Conservation (phyloP, 1,140 invertebrate species). For the Hylyphantes graminicola region DNA sequence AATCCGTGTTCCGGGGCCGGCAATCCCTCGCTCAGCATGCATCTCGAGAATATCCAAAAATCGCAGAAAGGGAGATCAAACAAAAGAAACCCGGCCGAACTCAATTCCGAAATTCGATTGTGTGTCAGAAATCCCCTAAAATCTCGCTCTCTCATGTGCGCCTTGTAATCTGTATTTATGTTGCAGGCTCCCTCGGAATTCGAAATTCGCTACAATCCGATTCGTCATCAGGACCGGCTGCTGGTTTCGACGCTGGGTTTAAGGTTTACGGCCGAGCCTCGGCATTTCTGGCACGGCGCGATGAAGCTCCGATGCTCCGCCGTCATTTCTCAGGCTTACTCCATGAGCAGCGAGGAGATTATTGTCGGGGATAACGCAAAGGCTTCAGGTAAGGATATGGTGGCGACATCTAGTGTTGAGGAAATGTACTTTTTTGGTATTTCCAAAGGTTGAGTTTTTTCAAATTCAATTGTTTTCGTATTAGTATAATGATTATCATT, state of each 20-base stretch:
- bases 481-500: neutral
- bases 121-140: constrained; percentile 13
- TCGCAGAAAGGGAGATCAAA: neutral
- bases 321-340: constrained; percentile 63
- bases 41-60: neutral
- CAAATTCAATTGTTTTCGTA: neutral
- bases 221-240: constrained; percentile 54
- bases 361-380: constrained; percentile 61
- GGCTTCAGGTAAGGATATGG: constrained; percentile 44
- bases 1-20: neutral
- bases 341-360: constrained; percentile 63
- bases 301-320: constrained; percentile 63
- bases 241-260: constrained; percentile 58
- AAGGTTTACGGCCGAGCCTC: constrained; percentile 56
- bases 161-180: constrained; percentile 45
- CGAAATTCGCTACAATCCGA: constrained; percentile 53
- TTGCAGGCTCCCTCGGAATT: constrained; percentile 56
- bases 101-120: constrained; percentile 16
- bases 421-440: neutral
- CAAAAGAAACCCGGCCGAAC: neutral
- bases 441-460: neutral
- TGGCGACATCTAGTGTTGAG: neutral
- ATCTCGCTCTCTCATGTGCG: constrained; percentile 10
- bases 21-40: neutral
- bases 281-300: constrained; percentile 60